Evolutionary conservation across 2,797 vertebrate species (phyloP).

Genomic region (Rallus crepitans): DNA sequence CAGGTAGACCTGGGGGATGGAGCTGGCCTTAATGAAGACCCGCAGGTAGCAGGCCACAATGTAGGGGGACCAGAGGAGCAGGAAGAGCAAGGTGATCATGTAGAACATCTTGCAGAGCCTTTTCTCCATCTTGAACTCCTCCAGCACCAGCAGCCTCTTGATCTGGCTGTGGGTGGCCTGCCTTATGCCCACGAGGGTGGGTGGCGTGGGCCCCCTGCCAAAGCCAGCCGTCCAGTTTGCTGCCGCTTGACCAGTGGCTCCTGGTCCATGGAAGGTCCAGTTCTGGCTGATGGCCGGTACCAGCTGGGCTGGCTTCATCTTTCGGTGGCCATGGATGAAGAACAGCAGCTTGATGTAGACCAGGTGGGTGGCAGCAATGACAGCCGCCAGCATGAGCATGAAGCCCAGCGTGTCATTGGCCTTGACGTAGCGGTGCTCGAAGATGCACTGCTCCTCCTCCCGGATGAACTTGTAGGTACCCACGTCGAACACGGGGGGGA

Average conservation of each 20-base stretch:
- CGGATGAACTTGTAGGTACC: constrained; percentile 91
- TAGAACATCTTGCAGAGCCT: constrained; percentile 97
- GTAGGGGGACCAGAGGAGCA: constrained; percentile 94
- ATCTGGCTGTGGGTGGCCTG: constrained; percentile 87
- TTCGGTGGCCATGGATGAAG: constrained; percentile 95
- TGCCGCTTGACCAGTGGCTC: constrained; percentile 94
- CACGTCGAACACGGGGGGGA: constrained; percentile 93
- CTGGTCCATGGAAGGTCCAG: constrained; percentile 97
- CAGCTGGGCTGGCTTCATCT: constrained; percentile 96
- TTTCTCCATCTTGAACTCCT: constrained; percentile 97
- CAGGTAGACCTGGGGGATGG: constrained; percentile 91
- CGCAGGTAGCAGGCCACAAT: constrained; percentile 93
- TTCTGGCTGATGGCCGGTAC: constrained; percentile 97
- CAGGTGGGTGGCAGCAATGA: constrained; percentile 91
- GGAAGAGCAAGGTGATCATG: constrained; percentile 92
- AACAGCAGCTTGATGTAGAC: constrained; percentile 94
- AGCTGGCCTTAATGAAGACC: constrained; percentile 87
- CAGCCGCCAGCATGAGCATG: constrained; percentile 92
- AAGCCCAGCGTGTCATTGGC: constrained; percentile 95
- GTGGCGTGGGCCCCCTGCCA: constrained; percentile 93
- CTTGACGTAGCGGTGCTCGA: constrained; percentile 94
- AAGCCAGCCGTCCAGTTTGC: constrained; percentile 98
- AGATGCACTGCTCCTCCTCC: constrained; percentile 94
- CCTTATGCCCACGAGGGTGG: constrained; percentile 93
- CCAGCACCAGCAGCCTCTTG: constrained; percentile 92